Conservation (phyloP, 2,113 vertebrate species). For the Ptilorrhoa leucosticta region DNA sequence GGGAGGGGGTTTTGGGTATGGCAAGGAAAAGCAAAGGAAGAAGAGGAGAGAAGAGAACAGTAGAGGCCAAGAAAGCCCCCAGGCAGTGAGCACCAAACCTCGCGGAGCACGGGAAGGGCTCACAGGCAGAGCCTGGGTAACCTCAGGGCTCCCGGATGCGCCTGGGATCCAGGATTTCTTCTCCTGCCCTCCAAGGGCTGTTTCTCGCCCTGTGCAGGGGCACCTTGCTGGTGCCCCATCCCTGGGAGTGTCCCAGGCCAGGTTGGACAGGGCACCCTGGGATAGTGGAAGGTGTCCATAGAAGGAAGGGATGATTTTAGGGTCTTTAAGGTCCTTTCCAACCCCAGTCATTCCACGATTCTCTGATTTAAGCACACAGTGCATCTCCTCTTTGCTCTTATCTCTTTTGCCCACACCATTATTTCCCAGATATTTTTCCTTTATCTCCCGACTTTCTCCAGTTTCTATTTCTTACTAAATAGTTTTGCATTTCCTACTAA, state of each 20-base stretch:
- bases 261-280: fast-evolving
- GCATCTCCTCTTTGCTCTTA: background rate
- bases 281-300: background rate
- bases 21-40: background rate
- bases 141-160: background rate
- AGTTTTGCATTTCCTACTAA: background rate
- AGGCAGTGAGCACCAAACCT: background rate
- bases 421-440: background rate
- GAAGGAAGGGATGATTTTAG: background rate
- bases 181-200: background rate
- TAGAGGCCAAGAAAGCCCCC: background rate
- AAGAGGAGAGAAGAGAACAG: background rate
- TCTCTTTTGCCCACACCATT: background rate
- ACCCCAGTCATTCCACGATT: background rate
- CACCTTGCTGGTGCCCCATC: background rate
- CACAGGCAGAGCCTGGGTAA: no score
- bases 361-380: background rate
- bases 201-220: background rate
- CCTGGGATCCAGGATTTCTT: background rate
- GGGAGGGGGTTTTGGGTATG: background rate
- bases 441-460: background rate
- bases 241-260: background rate
- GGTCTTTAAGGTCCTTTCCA: background rate
- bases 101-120: background rate
- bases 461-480: background rate